Conservation (phyloP, 2,113 vertebrate genomes). For the Raja brachyura region DNA sequence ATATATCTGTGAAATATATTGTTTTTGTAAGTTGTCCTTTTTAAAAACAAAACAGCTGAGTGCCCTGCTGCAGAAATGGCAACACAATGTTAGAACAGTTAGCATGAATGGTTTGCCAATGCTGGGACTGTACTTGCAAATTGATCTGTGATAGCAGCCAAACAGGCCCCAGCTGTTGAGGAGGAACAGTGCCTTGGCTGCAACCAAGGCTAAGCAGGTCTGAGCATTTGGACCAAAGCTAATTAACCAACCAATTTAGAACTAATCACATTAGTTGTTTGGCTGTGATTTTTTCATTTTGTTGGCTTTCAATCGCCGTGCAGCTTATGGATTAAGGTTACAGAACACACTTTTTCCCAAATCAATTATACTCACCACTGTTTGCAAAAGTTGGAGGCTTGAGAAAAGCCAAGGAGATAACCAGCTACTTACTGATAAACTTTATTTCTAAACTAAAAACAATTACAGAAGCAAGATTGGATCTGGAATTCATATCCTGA, state of each 20-base stretch:
- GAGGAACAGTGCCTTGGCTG: neutral
- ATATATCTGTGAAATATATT: neutral
- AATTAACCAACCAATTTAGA: conserved; percentile 35
- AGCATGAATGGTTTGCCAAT: conserved; percentile 8
- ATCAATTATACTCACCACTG: conserved; percentile 5
- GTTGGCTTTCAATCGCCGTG: neutral
- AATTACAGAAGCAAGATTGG: neutral
- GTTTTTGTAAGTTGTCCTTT: neutral
- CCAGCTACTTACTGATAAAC: neutral
- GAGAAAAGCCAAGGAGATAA: neutral
- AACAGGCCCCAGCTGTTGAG: neutral
- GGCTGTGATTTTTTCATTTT: neutral
- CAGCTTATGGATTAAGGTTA: neutral
- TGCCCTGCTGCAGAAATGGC: neutral
- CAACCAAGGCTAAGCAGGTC: conserved; percentile 9
- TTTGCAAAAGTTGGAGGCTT: neutral
- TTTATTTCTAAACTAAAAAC: neutral
- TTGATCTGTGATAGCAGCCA: neutral
- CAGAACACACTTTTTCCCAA: neutral
- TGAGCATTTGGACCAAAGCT: neutral
- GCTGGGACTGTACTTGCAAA: neutral
- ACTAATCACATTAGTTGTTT: conserved; percentile 2
- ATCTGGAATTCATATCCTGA: neutral
- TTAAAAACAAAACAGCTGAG: neutral
- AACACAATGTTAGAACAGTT: neutral